Evolutionary conservation across 1,140 invertebrate genomes (phyloP), one percentile per base, ranked within the genome.

Genomic region (Aethina tumida): DNA sequence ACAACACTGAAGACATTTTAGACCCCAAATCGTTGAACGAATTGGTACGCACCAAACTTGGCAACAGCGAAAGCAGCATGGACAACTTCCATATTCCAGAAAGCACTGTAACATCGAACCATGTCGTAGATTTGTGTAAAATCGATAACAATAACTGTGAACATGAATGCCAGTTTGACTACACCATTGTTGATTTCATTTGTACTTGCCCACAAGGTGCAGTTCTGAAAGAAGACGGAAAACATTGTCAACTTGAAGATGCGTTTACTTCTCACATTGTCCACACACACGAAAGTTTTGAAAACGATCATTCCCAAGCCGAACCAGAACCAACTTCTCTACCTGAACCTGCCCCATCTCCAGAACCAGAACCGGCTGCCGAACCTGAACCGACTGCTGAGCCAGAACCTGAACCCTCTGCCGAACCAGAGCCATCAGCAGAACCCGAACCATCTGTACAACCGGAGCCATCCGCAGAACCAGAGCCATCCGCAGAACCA

Each of bases 131-230:
- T 64, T 60, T 78, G 16, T 93, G 89, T 62, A 74, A 80, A 54
- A 69, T 75, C 25, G 69, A 77, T 45, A 84, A 83, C 51, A 73
- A 82, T 36, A 72, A 69, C 2, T 93, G 89, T 55, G 74, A 82
- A 38, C 73, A 86, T 57, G 64, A 70, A 5, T 93, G 89, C 58
- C 62, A 68, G 20, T 89, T 82, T 50, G 76, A 86, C 55, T 75
- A 78, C 44, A 16, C 7, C 2, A 57, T 53, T n/a, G 53, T 74
- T 17, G 66, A 74, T 37, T 84, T 84, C 45, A 56, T 59, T 3
- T 93, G 88, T 56, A 68, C 58, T 5, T 93, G 89, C 60, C 76
- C 77, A n/a, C 45, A 59, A 12, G 62, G 62, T 13, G 62, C 67
- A 47, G 41, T 54, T 2, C 54, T 79, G n/a, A 63, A 63, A 43